These are phyloP conservation scores for Enteromius anoplus DNA, from an alignment of 2,797 vertebrate species.

Conservation along the genomic window DNA sequence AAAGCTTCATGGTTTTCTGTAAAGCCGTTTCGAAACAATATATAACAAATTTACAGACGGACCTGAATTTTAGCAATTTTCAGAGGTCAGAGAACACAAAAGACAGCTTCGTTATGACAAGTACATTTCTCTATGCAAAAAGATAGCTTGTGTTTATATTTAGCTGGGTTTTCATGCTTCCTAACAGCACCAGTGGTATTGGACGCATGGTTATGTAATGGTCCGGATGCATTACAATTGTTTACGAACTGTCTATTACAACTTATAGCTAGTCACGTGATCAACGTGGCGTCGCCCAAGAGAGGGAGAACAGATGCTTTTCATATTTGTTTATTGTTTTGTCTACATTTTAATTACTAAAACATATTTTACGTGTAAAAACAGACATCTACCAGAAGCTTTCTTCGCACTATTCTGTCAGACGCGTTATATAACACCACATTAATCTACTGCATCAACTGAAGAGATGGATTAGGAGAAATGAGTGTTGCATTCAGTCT, in stretches of 20 bases:
- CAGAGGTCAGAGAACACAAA: background rate
- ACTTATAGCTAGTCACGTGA: background rate
- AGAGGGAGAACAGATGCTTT: background rate
- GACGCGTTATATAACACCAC: constrained; percentile 4
- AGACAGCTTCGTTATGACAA: background rate
- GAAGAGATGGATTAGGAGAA: constrained; percentile 14
- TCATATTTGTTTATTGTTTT: background rate
- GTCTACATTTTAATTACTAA: background rate
- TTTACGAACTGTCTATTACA: background rate
- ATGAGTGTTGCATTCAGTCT: background rate
- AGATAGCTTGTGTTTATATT: background rate
- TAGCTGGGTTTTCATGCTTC: background rate
- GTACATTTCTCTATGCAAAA: background rate
- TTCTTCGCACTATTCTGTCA: background rate
- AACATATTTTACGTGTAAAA: background rate
- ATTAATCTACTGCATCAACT: constrained; percentile 3
- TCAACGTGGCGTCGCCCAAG: background rate
- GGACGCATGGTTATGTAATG: background rate
- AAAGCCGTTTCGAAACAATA: background rate
- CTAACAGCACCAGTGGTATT: background rate
- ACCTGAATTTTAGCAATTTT: background rate
- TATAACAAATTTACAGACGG: no score
- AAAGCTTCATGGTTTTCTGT: background rate
- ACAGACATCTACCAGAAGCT: background rate
- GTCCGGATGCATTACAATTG: background rate